phyloP scores from a whole-genome alignment of 2,888 invertebrate genomes.

The Galerucella calmariensis region DNA sequence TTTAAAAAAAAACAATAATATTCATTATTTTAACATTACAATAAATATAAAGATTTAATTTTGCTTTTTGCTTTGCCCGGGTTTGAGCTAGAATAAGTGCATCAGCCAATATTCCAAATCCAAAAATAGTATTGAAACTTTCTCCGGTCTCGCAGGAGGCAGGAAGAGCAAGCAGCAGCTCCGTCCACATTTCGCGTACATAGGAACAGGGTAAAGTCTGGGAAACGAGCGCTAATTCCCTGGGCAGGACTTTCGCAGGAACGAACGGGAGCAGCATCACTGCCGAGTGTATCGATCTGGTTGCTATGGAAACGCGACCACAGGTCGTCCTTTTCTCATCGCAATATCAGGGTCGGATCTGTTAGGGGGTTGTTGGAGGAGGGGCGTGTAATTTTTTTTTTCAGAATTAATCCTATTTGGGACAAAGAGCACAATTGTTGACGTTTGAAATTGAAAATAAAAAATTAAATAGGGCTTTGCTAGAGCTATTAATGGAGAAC shows the following conservation, averaged over 20 bases:
- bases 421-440: neutral
- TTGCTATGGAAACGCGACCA: slow-evolving; percentile 50
- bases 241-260: slow-evolving; percentile 46
- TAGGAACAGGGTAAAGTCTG: slow-evolving; percentile 46
- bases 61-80: slow-evolving; percentile 1
- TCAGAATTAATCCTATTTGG: neutral
- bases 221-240: slow-evolving; percentile 53
- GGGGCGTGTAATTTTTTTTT: neutral
- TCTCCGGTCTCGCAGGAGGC: slow-evolving; percentile 31
- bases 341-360: neutral
- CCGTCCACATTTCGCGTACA: slow-evolving; percentile 14
- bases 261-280: slow-evolving; percentile 35
- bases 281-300: slow-evolving; percentile 56
- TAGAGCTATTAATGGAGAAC: too few species aligned
- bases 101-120: slow-evolving; percentile 31
- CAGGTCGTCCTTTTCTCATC: slow-evolving; percentile 43
- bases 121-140: slow-evolving; percentile 52
- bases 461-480: too few species aligned
- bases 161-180: slow-evolving; percentile 23
- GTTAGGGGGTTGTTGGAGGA: too few species aligned
- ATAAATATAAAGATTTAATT: too few species aligned
- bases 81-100: neutral
- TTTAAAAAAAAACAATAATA: too few species aligned
- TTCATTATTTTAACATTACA: too few species aligned
- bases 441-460: neutral